Evolutionary conservation across 1,140 invertebrate species (phyloP).

Genomic region (Anadara kagoshimensis): DNA sequence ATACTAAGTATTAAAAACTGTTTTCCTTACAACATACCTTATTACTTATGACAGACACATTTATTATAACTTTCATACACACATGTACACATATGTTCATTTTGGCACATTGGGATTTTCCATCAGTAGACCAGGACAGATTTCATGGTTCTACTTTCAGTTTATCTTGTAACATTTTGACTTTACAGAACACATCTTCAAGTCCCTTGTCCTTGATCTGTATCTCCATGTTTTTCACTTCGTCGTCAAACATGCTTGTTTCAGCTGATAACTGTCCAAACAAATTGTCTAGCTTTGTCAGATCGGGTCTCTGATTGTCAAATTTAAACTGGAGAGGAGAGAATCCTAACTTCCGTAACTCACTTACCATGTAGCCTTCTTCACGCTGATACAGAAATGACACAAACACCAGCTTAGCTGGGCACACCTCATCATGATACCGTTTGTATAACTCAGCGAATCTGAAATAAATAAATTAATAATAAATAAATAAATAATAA

Average conservation of each 20-base stretch:
- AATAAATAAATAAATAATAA: not conserved
- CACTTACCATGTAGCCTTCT: slow-evolving; percentile 63
- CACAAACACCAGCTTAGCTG: slow-evolving; percentile 69
- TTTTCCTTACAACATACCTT: too few relatives aligned
- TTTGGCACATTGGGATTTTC: too few relatives aligned
- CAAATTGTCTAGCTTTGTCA: slow-evolving; percentile 70
- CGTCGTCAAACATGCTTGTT: slow-evolving; percentile 50
- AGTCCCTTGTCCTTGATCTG: slow-evolving; percentile 44
- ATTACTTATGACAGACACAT: too few relatives aligned
- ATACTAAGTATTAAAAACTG: too few relatives aligned
- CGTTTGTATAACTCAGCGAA: slow-evolving; percentile 65
- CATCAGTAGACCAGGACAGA: too few relatives aligned
- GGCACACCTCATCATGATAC: slow-evolving; percentile 69
- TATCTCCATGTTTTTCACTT: slow-evolving; percentile 38
- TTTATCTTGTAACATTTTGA: too few relatives aligned
- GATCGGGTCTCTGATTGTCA: slow-evolving; percentile 61
- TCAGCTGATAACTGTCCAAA: slow-evolving; percentile 61
- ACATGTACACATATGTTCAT: too few relatives aligned
- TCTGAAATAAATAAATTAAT: slow-evolving; percentile 38
- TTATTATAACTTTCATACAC: too few relatives aligned
- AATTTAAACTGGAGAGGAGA: slow-evolving; percentile 65
- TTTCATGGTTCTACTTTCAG: too few relatives aligned
- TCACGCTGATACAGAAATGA: slow-evolving; percentile 67
- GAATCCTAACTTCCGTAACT: slow-evolving; percentile 46
- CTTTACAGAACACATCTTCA: slow-evolving; percentile 26